phyloP scores from a whole-genome alignment of 2,797 vertebrate species.

The Enteromius fasciolatus region DNA sequence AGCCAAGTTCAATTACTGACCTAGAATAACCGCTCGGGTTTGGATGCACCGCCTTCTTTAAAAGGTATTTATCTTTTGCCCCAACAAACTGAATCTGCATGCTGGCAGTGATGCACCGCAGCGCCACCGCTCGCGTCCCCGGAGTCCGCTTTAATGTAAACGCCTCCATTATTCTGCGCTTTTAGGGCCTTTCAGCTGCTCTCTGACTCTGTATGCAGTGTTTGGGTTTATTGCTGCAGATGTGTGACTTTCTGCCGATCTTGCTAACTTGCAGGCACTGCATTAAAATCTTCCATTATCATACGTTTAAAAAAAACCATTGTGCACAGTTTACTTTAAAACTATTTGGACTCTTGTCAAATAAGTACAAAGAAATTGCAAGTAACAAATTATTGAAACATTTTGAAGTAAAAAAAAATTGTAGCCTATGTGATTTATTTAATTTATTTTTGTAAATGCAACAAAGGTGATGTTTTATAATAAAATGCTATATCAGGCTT shows the following conservation, averaged over 20 bases:
- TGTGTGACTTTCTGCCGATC: not conserved
- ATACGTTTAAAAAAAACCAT: no score
- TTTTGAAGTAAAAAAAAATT: no score
- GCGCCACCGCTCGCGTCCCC: slow-evolving; percentile 72
- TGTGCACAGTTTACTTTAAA: not conserved
- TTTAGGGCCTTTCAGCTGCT: slow-evolving; percentile 18
- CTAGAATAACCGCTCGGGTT: slow-evolving; percentile 86
- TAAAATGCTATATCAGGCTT: not conserved
- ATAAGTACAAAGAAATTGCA: not conserved
- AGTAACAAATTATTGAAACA: not conserved
- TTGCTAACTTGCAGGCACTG: slow-evolving; percentile 3
- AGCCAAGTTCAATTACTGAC: slow-evolving; percentile 97
- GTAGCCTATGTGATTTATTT: not conserved
- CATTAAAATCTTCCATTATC: not conserved
- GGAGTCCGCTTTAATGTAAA: slow-evolving; percentile 31
- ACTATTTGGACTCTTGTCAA: no score
- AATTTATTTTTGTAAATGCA: not conserved
- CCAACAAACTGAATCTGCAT: slow-evolving; percentile 92
- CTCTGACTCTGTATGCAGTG: slow-evolving; percentile 5
- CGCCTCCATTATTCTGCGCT: slow-evolving; percentile 37
- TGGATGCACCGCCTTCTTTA: slow-evolving; percentile 80
- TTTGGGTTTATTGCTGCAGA: slow-evolving; percentile 28
- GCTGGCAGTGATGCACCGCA: slow-evolving; percentile 90
- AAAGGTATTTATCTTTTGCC: slow-evolving; percentile 90
- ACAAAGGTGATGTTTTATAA: not conserved